phyloP scores from a whole-genome alignment of 1,140 invertebrate species.

The Drosophila equinoxialis region DNA sequence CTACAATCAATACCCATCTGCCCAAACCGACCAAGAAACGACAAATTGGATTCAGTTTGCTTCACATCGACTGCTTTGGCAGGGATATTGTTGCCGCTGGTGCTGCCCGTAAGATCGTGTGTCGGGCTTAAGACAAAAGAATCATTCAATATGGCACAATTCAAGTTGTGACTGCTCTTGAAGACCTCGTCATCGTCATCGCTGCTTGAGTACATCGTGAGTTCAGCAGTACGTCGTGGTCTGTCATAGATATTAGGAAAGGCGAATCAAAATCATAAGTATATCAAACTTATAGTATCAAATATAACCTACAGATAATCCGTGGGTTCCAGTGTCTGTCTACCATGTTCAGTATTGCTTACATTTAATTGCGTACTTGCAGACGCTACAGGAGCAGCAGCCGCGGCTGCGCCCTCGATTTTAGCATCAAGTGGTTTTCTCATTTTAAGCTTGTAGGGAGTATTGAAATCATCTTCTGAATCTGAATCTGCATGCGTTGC shows the following conservation, averaged over 20 bases:
- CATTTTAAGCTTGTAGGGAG: conserved; percentile 51
- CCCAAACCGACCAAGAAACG: conserved; percentile 67
- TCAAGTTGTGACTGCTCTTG: conserved; percentile 65
- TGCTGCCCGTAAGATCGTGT: conserved; percentile 56
- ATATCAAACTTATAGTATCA: neutral
- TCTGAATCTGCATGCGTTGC: conserved; percentile 66
- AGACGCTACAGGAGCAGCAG: conserved; percentile 16
- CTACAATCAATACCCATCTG: conserved; percentile 70
- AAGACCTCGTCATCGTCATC: conserved; percentile 74
- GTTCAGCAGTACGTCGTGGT: conserved; percentile 65
- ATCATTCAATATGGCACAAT: conserved; percentile 80
- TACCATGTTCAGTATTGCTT: conserved; percentile 43
- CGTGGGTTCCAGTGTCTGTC: neutral
- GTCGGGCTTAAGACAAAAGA: conserved; percentile 76
- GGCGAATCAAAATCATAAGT: neutral
- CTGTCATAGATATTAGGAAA: conserved; percentile 29
- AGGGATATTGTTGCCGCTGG: neutral
- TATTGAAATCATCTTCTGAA: conserved; percentile 66
- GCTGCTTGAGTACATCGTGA: conserved; percentile 70
- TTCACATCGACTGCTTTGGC: conserved; percentile 17
- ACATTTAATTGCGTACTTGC: neutral
- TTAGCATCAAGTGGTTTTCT: neutral
- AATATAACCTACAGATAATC: conserved; percentile 14
- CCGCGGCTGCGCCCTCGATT: conserved; percentile 2
- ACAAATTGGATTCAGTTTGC: conserved; percentile 53